phyloP scores from a whole-genome alignment of 92 coral and sea anemone species.

The Virgularia gustaviana region DNA sequence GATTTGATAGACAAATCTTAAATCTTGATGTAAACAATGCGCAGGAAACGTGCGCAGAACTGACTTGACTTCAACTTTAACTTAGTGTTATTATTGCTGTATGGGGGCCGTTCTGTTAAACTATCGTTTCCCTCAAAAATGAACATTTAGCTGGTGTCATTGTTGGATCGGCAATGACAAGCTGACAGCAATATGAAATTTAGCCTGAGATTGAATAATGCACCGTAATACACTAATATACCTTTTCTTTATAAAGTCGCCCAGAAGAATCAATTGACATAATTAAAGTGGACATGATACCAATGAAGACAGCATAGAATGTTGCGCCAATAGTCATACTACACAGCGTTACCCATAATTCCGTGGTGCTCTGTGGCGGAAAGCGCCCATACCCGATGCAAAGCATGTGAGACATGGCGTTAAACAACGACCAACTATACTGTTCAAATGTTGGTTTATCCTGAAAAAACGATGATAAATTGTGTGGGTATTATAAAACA shows the following conservation, averaged over 20 bases:
- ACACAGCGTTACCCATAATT: slow-evolving; percentile 83
- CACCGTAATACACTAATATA: slow-evolving; percentile 7
- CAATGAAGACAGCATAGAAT: slow-evolving; percentile 95
- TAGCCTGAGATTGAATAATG: too few relatives aligned
- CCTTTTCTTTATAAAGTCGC: slow-evolving; percentile 92
- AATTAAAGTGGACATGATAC: slow-evolving; percentile 93
- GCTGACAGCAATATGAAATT: too few relatives aligned
- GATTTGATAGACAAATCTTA: too few relatives aligned
- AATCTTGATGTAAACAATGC: too few relatives aligned
- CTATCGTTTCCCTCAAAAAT: too few relatives aligned
- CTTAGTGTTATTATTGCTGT: too few relatives aligned
- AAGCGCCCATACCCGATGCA: slow-evolving; percentile 96
- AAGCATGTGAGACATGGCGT: slow-evolving; percentile 96
- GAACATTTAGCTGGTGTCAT: too few relatives aligned
- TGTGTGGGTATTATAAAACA: too few relatives aligned
- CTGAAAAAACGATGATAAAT: slow-evolving; percentile 41
- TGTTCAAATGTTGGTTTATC: slow-evolving; percentile 66
- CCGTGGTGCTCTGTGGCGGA: slow-evolving; percentile 85
- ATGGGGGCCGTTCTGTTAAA: too few relatives aligned
- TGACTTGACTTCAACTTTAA: too few relatives aligned
- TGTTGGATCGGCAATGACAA: too few relatives aligned
- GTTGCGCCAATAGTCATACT: slow-evolving; percentile 99
- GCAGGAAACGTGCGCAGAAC: too few relatives aligned
- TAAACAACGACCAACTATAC: slow-evolving; percentile 96
- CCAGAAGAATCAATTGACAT: slow-evolving; percentile 99